Percentiles rank a stretch among this genome's conserved stretches.
Conservation (phyloP, 2,113 vertebrate species). For the Toxostoma redivivum region DNA sequence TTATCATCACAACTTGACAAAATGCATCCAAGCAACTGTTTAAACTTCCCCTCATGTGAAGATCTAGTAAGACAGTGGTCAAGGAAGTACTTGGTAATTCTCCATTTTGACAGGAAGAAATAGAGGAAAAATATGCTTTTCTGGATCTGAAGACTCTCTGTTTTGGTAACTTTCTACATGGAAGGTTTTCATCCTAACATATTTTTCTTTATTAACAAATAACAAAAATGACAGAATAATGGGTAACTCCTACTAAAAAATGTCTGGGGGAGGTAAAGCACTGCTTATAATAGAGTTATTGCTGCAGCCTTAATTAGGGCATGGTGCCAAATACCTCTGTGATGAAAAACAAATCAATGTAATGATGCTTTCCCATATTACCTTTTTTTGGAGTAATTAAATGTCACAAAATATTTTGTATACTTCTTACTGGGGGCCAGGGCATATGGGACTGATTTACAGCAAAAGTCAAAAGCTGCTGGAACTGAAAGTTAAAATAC, state of each 20-base stretch:
- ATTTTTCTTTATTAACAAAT: neutral
- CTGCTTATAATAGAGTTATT: neutral
- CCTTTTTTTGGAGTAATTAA: neutral
- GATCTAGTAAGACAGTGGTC: neutral
- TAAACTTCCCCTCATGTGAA: neutral
- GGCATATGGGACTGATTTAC: neutral
- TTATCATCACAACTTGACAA: neutral
- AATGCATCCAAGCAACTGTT: neutral
- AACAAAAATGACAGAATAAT: neutral
- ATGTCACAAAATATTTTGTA: neutral
- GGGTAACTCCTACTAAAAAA: conserved; percentile 5
- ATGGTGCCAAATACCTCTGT: neutral
- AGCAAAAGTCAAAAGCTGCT: neutral
- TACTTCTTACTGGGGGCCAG: neutral
- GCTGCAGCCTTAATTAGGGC: neutral
- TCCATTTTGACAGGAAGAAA: neutral
- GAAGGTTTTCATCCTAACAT: neutral
- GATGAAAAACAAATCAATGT: conserved; percentile 2
- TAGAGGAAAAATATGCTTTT: neutral
- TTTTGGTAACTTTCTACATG: neutral
- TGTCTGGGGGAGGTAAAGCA: neutral
- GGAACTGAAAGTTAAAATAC: neutral
- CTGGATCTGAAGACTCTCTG: neutral
- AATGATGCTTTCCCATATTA: neutral
- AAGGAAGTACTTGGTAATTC: neutral